A percentile compares a stretch with the other conserved stretches of the same genome.
Conservation (phyloP, 2,888 invertebrate genomes). For the Eupsilia transversa region DNA sequence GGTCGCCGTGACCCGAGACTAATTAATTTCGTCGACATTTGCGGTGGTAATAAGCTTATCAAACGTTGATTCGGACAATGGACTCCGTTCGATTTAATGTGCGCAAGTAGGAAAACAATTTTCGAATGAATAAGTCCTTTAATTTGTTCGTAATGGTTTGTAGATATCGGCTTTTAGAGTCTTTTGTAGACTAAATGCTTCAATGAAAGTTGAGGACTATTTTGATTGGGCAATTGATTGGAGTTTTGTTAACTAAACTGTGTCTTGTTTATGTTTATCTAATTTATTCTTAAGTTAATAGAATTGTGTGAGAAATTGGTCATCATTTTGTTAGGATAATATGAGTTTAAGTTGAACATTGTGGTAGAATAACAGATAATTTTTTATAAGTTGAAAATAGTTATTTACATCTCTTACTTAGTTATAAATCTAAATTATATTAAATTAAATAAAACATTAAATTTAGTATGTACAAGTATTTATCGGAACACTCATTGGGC, state of each 20-base stretch:
- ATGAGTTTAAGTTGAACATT: neutral
- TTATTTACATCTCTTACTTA: no score
- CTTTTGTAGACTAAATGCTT: constrained; percentile 53
- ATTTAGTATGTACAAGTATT: no score
- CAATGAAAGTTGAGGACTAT: constrained; percentile 49
- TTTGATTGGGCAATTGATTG: constrained; percentile 44
- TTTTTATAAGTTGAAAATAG: no score
- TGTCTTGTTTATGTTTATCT: constrained; percentile 20
- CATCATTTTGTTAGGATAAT: neutral
- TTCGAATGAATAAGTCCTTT: constrained; percentile 59
- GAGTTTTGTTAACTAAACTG: constrained; percentile 5
- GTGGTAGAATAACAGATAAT: neutral
- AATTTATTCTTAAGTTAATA: constrained; percentile 17
- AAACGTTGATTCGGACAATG: constrained; percentile 82
- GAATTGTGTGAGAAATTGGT: constrained; percentile 7
- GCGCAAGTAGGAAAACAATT: constrained; percentile 62
- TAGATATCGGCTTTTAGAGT: constrained; percentile 45
- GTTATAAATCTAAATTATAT: no score
- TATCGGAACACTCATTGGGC: no score
- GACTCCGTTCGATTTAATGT: constrained; percentile 68
- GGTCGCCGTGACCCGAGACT: constrained; percentile 80
- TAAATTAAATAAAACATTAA: no score
- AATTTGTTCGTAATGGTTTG: constrained; percentile 55
- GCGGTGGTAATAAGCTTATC: constrained; percentile 87
- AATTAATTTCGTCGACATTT: constrained; percentile 88